phyloP scores from a whole-genome alignment of 2,797 vertebrate species.

The Furcifer pardalis region DNA sequence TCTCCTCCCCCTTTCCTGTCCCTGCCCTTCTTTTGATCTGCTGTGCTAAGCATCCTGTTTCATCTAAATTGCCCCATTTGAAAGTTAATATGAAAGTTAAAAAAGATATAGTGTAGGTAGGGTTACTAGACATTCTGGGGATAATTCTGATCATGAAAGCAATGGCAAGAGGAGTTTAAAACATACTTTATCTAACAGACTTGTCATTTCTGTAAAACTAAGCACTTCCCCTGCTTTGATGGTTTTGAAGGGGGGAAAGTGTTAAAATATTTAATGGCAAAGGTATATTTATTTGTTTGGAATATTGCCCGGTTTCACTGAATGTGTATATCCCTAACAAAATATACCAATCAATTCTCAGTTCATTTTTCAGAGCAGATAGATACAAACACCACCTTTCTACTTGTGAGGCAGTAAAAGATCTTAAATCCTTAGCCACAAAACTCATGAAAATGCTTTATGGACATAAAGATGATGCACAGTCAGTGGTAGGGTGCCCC shows the following conservation, averaged over 20 bases:
- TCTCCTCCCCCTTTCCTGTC: no score
- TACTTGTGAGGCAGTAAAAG: constrained; percentile 15
- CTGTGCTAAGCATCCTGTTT: no score
- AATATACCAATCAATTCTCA: background rate
- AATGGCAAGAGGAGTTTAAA: background rate
- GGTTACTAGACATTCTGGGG: background rate
- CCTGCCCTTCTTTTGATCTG: no score
- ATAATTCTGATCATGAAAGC: background rate
- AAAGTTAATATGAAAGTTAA: no score
- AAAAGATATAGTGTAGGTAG: no score
- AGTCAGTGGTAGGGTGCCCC: no score
- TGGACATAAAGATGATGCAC: no score
- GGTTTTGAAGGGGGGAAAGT: background rate
- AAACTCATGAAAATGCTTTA: constrained; percentile 3
- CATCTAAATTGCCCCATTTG: no score
- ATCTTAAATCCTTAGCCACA: background rate
- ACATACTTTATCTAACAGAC: background rate
- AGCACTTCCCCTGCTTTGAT: background rate
- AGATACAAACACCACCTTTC: constrained; percentile 16
- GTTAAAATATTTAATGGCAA: background rate
- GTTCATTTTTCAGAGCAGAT: background rate
- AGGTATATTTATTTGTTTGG: background rate
- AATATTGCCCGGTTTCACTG: background rate
- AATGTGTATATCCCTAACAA: no score
- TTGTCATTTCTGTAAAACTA: background rate